Base-by-base conservation (phyloP, 1,140 invertebrate genomes). In the Heliconius hermathena region DNA sequence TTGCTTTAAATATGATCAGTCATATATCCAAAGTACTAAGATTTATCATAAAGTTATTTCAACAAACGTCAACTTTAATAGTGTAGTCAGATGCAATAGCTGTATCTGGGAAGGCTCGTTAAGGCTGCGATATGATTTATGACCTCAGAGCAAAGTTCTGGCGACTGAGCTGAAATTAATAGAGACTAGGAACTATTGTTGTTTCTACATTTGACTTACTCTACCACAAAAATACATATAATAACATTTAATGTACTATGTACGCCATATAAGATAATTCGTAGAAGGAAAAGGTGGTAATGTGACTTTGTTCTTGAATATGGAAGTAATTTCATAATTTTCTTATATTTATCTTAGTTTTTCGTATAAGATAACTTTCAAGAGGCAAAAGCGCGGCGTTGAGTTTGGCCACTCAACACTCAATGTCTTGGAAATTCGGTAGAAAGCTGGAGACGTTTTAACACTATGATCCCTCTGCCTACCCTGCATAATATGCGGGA, bases 31-130 rank as follows among this genome's bases (percentile, higher is more conserved):
- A 22, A 60, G 8, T 22, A 52, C 9, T 13, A 66, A 29, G 60
- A 66, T 66, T 26, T 66, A 66, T 66, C 13, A 66, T 66, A 66
- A 66, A 66, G 60, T 66, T 66, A 66, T 29, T 66, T 66, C 60
- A 66, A 66, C 60, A 74, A 74, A 74, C 54, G 73, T 74, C 73
- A 74, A 74, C 33, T 57, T 60, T 74, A 74, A 74, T 74, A 74
- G 73, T 74, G 73, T 60, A 74, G 73, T 74, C 73, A 57, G 16
- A 57, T 33, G 73, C 73, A 74, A 66, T 66, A 66, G 60, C 60
- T 66, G 60, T 66, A 66, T 66, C 60, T 29, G 60, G 29, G 60
- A 66, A 13, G 60, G 60, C 60, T 66, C 60, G 60, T 66, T 66
- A 66, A 29, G 11, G 60, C 60, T 66, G 60, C 60, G 29, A 66